Evolutionary conservation across 2,888 invertebrate genomes (phyloP), one percentile per base, ranked within the genome.

Genomic region (Drosophila lutescens): DNA sequence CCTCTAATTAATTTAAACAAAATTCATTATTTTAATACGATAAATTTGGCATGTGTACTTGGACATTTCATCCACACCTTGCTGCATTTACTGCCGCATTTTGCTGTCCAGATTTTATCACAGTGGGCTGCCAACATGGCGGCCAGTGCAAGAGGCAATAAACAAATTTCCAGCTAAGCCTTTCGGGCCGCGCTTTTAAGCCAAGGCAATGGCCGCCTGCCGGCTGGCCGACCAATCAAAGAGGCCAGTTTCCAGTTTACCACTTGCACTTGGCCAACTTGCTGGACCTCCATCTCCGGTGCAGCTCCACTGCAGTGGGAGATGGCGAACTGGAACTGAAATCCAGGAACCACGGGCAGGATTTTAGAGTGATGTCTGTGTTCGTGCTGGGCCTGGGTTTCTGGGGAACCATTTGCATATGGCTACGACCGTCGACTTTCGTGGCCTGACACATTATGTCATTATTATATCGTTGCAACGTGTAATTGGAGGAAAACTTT

Each of bases 381-480:
- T 62, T 59, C 67, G 51, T 50, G 67, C 41, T 43, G 30, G 17
- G 13, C n/a, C 3, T 20, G 23, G 26, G 20, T 36, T 36, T 34
- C 49, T 34, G 57, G 30, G 13, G 15, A 57, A 40, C 26, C 30
- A 57, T 61, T 61, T 61, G 61, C 62, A 63, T 62, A 23, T 43
- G 43, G 20, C 20, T 43, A 32, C 49, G 56, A 55, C 46, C 41
- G 44, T 17, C 69, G 50, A 23, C 20, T 46, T 34, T 34, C 59
- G 20, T 40, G 60, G 80, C 44, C 76, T 82, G 82, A 70, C 79
- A 85, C 76, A 88, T 88, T 83, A 83, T 84, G 88, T 82, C 86
- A 87, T 87, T 88, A 88, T 82, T 88, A 88, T 82, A 76, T 88
- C 74, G 88, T 88, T 88, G 79, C 79, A 88, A 88, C 80, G 76